Evolutionary conservation across 1,140 invertebrate species (phyloP).

Genomic region (Apocrypta bakeri): DNA sequence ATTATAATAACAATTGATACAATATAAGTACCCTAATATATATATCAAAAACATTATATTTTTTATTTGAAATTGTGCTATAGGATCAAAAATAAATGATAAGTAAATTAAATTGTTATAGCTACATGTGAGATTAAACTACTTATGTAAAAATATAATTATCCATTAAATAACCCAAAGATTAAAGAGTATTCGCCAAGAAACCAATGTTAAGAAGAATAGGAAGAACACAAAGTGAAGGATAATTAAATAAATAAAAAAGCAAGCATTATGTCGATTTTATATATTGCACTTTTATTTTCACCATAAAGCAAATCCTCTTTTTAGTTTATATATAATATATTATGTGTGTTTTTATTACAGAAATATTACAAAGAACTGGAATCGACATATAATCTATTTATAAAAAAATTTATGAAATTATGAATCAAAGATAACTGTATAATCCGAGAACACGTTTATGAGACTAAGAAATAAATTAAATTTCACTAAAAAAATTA

Average conservation of each 20-base stretch:
- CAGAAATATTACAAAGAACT: slow-evolving; percentile 41
- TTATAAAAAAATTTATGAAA: slow-evolving; percentile 11
- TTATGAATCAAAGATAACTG: slow-evolving; percentile 17
- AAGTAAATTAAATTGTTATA: neutral
- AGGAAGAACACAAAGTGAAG: slow-evolving; percentile 60
- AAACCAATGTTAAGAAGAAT: slow-evolving; percentile 52
- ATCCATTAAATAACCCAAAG: slow-evolving; percentile 48
- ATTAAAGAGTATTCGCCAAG: slow-evolving; percentile 51
- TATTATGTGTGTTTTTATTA: slow-evolving; percentile 26
- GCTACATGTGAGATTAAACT: neutral
- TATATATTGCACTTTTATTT: slow-evolving; percentile 67
- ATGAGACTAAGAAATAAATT: slow-evolving; percentile 36
- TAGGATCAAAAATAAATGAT: neutral
- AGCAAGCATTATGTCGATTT: slow-evolving; percentile 63
- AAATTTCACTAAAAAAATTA: slow-evolving; percentile 30
- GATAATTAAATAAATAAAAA: slow-evolving; percentile 69
- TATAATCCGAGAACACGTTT: slow-evolving; percentile 27
- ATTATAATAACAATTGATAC: neutral
- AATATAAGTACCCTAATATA: neutral
- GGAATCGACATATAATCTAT: slow-evolving; percentile 15
- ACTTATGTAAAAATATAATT: slow-evolving; percentile 32
- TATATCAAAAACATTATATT: neutral
- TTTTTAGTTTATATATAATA: slow-evolving; percentile 31
- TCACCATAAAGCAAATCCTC: slow-evolving; percentile 46
- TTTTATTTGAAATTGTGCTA: neutral